Evolutionary conservation across 1,140 invertebrate species (phyloP).

Genomic region (Druon quercuslanigerum): DNA sequence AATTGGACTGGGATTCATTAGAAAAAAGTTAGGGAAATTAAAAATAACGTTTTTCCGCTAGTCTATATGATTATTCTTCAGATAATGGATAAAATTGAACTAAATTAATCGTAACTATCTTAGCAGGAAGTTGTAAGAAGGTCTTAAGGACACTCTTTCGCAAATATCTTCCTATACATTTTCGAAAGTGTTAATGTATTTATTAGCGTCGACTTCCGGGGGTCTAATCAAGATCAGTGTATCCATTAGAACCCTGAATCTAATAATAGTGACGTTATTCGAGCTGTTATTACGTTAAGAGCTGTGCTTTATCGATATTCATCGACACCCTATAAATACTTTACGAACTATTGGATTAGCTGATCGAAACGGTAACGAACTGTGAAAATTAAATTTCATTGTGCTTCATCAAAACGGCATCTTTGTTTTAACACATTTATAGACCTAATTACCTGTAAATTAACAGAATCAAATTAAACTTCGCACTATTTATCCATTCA

Average conservation of each 20-base stretch:
- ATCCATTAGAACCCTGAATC: slow-evolving; percentile 2
- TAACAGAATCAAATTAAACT: neutral
- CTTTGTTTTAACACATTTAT: neutral
- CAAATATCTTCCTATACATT: too few species aligned
- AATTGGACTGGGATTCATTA: too few species aligned
- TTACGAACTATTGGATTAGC: neutral
- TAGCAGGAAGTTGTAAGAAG: too few species aligned
- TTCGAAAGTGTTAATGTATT: neutral
- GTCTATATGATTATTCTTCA: too few species aligned
- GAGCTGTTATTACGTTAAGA: neutral
- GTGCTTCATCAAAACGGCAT: neutral
- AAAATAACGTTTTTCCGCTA: too few species aligned
- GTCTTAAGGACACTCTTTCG: too few species aligned
- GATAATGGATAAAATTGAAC: too few species aligned
- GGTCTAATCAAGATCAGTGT: slow-evolving; percentile 11
- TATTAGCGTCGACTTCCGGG: neutral
- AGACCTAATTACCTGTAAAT: neutral
- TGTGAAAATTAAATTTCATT: slow-evolving; percentile 25
- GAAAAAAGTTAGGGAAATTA: too few species aligned
- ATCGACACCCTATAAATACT: slow-evolving; percentile 29
- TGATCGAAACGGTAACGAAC: neutral
- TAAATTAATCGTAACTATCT: too few species aligned
- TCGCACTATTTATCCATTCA: too few species aligned
- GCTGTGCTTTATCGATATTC: neutral
- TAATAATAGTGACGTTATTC: slow-evolving; percentile 9